These are phyloP conservation scores for Autographa gamma DNA, from an alignment of 2,888 invertebrate species.

Conservation along the genomic window DNA sequence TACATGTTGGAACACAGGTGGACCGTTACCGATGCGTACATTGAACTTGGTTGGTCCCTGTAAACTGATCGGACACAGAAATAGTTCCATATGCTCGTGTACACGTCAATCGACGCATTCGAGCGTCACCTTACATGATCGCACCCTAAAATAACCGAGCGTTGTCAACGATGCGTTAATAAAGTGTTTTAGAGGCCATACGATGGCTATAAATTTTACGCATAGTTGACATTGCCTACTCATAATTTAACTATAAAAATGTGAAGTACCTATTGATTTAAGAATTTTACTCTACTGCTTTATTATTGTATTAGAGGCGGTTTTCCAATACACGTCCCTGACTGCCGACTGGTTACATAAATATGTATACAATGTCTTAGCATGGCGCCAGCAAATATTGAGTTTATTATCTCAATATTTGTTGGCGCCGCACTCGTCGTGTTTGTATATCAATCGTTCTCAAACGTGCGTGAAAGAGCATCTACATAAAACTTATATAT, in stretches of 20 bases:
- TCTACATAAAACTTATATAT: constrained; percentile 43
- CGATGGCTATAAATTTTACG: constrained; percentile 26
- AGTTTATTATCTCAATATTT: constrained; percentile 47
- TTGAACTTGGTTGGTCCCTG: constrained; percentile 64
- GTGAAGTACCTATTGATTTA: neutral
- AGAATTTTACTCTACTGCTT: neutral
- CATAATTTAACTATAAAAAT: neutral
- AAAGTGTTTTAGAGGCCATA: constrained; percentile 32
- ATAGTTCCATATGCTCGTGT: constrained; percentile 62
- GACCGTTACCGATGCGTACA: constrained; percentile 59
- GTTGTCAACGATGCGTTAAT: constrained; percentile 60
- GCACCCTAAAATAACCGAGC: constrained; percentile 50
- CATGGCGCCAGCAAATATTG: constrained; percentile 53
- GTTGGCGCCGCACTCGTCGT: constrained; percentile 30
- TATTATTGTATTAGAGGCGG: neutral
- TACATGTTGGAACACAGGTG: constrained; percentile 29
- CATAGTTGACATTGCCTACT: neutral
- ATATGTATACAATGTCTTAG: constrained; percentile 20
- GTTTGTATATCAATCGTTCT: constrained; percentile 37
- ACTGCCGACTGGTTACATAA: constrained; percentile 8
- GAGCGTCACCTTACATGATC: constrained; percentile 53
- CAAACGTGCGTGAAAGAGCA: constrained; percentile 42
- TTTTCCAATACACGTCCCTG: neutral
- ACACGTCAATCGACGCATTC: constrained; percentile 59
- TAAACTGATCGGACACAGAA: constrained; percentile 63